These are phyloP conservation scores for Silurus asotus DNA, from an alignment of 2,113 vertebrate genomes.

Conservation along the genomic window DNA sequence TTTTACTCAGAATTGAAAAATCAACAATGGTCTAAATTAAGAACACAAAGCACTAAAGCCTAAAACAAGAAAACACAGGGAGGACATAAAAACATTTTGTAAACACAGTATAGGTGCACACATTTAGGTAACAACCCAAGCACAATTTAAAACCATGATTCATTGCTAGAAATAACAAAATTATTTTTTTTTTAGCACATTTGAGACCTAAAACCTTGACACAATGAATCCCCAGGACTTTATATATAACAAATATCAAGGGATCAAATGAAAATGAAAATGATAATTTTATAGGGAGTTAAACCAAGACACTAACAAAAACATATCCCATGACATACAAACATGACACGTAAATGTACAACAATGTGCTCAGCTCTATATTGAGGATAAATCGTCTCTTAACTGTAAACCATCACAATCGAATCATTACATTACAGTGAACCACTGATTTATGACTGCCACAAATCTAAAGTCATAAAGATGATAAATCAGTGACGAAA, in stretches of 20 bases:
- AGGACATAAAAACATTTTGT: background rate
- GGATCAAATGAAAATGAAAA: background rate
- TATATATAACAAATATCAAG: background rate
- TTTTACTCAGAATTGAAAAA: background rate
- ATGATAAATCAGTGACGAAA: constrained; percentile 8
- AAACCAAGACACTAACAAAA: background rate
- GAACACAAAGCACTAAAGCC: background rate
- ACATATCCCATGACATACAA: background rate
- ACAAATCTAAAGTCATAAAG: background rate
- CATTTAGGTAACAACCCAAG: background rate
- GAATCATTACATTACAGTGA: background rate
- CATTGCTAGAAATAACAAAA: background rate
- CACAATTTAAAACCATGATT: background rate
- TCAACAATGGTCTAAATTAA: background rate
- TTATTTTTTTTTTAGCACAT: background rate
- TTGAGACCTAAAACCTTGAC: background rate
- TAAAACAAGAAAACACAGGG: background rate
- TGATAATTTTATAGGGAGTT: background rate
- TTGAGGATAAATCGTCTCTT: background rate
- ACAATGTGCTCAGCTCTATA: background rate
- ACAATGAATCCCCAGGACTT: background rate
- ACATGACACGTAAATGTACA: background rate
- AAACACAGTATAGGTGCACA: background rate
- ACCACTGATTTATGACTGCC: background rate
- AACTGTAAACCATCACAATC: background rate